Conservation (phyloP, 1,140 invertebrate genomes). For the Drosophila simulans region DNA sequence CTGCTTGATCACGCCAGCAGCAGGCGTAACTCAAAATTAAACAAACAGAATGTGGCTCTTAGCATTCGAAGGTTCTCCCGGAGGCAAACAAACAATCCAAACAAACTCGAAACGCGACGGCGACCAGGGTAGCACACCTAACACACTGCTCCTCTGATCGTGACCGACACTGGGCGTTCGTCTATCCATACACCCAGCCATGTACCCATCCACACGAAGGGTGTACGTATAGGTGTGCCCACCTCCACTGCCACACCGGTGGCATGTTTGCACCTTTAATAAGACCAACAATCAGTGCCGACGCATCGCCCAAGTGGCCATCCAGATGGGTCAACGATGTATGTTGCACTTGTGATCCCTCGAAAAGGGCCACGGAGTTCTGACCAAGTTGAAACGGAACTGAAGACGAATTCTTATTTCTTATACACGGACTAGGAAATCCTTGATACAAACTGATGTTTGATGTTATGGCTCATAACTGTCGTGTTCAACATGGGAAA, state of each 20-base stretch:
- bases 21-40: constrained; percentile 72
- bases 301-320: constrained; percentile 43
- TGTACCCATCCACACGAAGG: not conserved
- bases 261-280: constrained; percentile 83
- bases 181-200: not conserved
- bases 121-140: constrained; percentile 67
- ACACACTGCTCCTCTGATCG: constrained; percentile 62
- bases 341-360: constrained; percentile 42
- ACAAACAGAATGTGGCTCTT: constrained; percentile 63
- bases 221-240: not conserved
- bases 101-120: constrained; percentile 56
- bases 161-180: constrained; percentile 56
- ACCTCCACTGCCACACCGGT: constrained; percentile 60
- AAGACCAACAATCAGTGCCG: constrained; percentile 79
- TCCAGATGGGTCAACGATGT: constrained; percentile 19
- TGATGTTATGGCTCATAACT: constrained; percentile 4
- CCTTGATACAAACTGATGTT: too few species aligned
- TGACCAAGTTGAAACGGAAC: not conserved
- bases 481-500: not conserved
- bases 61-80: constrained; percentile 50
- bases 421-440: not conserved
- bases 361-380: constrained; percentile 11
- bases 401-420: too few species aligned
- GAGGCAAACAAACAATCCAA: constrained; percentile 69
- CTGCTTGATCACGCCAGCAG: constrained; percentile 18